Evolutionary conservation across 2,888 invertebrate species (phyloP).

Genomic region (Pachliopta kotzebuea): DNA sequence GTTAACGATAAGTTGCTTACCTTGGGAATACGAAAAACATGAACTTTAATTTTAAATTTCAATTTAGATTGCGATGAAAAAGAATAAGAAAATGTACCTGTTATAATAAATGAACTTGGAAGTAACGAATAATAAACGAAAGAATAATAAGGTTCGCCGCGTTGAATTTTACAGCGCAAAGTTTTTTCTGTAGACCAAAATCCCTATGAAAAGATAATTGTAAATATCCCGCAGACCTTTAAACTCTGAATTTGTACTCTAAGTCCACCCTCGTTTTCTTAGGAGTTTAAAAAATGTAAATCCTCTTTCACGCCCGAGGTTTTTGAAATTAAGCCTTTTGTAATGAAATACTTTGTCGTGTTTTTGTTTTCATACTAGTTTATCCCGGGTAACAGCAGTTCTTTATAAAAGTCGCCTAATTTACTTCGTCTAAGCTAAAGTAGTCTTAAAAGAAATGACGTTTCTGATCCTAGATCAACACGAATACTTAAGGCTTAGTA

Average conservation of each 20-base stretch:
- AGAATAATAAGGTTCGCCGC: constrained; percentile 13
- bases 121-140: neutral
- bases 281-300: constrained; percentile 58
- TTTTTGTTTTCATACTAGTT: constrained; percentile 46
- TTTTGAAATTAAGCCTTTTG: constrained; percentile 65
- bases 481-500: neutral
- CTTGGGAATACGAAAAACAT: neutral
- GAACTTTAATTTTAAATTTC: too few species aligned
- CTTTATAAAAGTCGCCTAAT: constrained; percentile 13
- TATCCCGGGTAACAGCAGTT: constrained; percentile 20
- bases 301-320: constrained; percentile 55
- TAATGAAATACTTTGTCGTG: constrained; percentile 61
- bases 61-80: neutral
- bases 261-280: constrained; percentile 41
- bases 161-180: neutral
- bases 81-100: neutral
- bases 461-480: constrained; percentile 14
- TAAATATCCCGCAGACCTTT: constrained; percentile 17
- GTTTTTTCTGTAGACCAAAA: constrained; percentile 5
- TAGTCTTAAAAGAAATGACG: constrained; percentile 27
- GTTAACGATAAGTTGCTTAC: neutral
- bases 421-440: constrained; percentile 34
- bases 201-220: constrained; percentile 16
- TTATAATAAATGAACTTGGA: constrained; percentile 3
- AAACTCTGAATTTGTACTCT: constrained; percentile 24